A percentile compares a stretch with the other conserved stretches of the same genome.
Evolutionary conservation across 2,113 vertebrate genomes (phyloP).

Genomic region (Mobula birostris): DNA sequence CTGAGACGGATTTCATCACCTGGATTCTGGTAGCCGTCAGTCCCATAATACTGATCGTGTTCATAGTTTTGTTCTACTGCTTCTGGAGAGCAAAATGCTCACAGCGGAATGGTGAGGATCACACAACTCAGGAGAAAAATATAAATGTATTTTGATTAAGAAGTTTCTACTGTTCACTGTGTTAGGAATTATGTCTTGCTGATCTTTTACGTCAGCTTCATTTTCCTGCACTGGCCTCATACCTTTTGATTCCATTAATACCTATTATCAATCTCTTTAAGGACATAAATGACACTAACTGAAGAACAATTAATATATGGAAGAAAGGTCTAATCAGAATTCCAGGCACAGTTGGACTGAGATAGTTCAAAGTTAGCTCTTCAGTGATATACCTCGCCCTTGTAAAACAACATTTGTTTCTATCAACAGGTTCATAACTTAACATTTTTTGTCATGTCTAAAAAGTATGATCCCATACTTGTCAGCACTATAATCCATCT

Average conservation of each 20-base stretch:
- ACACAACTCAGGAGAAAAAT: background rate
- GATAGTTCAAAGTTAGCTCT: too few species aligned
- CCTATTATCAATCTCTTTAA: background rate
- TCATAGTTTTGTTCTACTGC: background rate
- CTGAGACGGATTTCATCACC: background rate
- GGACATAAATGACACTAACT: background rate
- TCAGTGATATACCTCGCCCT: too few species aligned
- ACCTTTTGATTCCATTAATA: too few species aligned
- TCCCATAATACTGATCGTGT: background rate
- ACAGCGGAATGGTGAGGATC: background rate
- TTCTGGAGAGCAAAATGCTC: background rate
- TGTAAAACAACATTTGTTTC: too few species aligned
- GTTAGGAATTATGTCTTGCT: background rate
- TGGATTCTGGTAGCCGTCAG: constrained; percentile 18
- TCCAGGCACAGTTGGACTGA: too few species aligned
- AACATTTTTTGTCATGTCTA: too few species aligned
- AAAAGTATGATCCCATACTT: too few species aligned
- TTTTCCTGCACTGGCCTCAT: too few species aligned
- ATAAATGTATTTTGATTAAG: background rate
- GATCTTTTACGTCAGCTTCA: too few species aligned
- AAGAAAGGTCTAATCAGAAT: background rate
- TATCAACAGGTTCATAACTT: too few species aligned
- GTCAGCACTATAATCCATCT: too few species aligned
- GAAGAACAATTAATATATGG: background rate
- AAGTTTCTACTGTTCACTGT: background rate